phyloP scores from a whole-genome alignment of 2,797 vertebrate species.

The Enteromius mattozi region DNA sequence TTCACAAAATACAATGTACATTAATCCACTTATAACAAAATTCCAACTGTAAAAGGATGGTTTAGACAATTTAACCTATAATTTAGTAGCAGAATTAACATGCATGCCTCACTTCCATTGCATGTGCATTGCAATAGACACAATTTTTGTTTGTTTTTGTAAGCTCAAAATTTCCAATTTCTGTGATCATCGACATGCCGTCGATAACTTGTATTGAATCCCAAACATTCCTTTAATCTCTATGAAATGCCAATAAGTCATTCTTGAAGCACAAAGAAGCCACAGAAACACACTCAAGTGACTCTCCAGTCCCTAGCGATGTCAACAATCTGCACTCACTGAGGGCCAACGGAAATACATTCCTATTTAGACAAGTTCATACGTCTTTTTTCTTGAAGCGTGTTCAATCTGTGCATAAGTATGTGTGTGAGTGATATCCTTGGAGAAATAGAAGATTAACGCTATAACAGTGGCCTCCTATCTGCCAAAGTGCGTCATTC shows the following conservation, averaged over 20 bases:
- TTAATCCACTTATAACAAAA: background rate
- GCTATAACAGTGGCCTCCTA: constrained; percentile 53
- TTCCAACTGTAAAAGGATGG: background rate
- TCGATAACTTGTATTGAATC: background rate
- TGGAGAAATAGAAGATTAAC: constrained; percentile 57
- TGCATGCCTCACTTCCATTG: background rate
- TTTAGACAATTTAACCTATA: background rate
- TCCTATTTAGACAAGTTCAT: constrained; percentile 31
- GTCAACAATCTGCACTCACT: constrained; percentile 12
- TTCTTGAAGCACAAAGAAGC: constrained; percentile 8
- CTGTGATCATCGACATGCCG: background rate
- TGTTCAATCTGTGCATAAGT: background rate
- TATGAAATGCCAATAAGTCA: background rate
- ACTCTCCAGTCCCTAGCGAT: background rate
- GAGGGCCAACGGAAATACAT: constrained; percentile 19
- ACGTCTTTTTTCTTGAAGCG: background rate
- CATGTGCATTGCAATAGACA: background rate
- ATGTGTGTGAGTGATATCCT: constrained; percentile 30
- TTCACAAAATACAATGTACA: background rate
- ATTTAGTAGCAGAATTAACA: background rate
- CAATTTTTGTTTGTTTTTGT: background rate
- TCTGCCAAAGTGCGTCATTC: constrained; percentile 59
- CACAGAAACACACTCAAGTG: background rate
- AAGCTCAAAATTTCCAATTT: background rate
- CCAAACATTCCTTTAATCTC: background rate